Percentiles rank a stretch among this genome's conserved stretches.
phyloP scores from a whole-genome alignment of 1,140 invertebrate genomes.

The Pomacea maculata region DNA sequence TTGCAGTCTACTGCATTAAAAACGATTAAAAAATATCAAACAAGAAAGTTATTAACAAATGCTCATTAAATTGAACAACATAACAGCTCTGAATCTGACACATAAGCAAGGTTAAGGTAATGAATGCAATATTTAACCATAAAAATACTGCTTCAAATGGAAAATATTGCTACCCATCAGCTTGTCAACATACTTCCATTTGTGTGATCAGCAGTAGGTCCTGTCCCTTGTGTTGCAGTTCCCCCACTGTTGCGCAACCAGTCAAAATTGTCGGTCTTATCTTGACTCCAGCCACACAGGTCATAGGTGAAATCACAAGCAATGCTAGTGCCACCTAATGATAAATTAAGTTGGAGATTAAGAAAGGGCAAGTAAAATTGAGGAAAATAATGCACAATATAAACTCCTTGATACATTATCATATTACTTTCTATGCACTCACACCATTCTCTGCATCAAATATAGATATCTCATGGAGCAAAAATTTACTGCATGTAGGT shows the following conservation, averaged over 20 bases:
- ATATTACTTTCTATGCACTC: no score
- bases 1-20: no score
- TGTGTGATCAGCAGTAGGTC: conserved; percentile 52
- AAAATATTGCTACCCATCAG: background rate
- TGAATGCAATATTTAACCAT: background rate
- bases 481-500: no score
- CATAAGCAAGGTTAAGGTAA: background rate
- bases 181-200: conserved; percentile 45
- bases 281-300: conserved; percentile 58
- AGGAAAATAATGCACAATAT: no score
- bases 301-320: conserved; percentile 51
- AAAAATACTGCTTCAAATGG: background rate
- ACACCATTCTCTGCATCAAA: no score
- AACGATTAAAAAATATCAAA: no score
- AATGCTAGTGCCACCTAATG: no score
- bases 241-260: conserved; percentile 49
- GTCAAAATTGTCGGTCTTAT: conserved; percentile 50
- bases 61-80: background rate
- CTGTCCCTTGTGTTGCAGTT: conserved; percentile 43
- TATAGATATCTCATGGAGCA: no score
- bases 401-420: no score
- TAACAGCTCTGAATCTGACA: background rate
- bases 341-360: no score
- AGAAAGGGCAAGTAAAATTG: no score
- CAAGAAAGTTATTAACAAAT: no score